Conservation (phyloP, 1,140 invertebrate genomes). For the Leguminivora glycinivorella region DNA sequence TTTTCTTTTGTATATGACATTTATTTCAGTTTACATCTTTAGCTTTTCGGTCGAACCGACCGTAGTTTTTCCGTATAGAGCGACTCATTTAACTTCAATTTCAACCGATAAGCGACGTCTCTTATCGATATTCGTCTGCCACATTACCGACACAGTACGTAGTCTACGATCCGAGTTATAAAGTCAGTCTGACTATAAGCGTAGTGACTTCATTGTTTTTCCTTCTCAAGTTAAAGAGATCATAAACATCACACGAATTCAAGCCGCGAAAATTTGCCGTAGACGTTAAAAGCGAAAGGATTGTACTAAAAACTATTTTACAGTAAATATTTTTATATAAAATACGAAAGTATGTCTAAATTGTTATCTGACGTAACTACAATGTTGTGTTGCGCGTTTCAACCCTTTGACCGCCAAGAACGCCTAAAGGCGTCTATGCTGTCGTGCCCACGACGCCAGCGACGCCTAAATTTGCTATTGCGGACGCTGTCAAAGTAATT, state of each 20-base stretch:
- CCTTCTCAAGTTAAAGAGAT: conserved; percentile 37
- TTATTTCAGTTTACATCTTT: too few relatives aligned
- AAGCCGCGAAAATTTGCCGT: neutral
- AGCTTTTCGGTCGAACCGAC: neutral
- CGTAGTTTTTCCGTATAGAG: neutral
- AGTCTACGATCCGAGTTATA: conserved; percentile 25
- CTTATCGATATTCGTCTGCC: conserved; percentile 10
- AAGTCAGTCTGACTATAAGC: conserved; percentile 32
- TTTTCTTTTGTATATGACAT: too few relatives aligned
- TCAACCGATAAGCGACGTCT: conserved; percentile 4
- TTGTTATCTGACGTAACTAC: neutral
- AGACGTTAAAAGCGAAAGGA: neutral
- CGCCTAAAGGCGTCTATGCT: too few relatives aligned
- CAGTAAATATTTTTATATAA: conserved; percentile 1
- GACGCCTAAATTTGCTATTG: too few relatives aligned
- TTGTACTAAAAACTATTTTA: neutral
- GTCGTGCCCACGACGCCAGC: too few relatives aligned
- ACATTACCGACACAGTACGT: neutral
- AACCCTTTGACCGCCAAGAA: too few relatives aligned
- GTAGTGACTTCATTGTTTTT: conserved; percentile 44
- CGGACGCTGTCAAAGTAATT: too few relatives aligned
- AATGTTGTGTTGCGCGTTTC: neutral
- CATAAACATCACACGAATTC: neutral
- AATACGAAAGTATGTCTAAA: conserved; percentile 9
- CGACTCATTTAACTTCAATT: neutral